These are phyloP conservation scores for Tortrix viridana DNA, from an alignment of 2,888 invertebrate genomes.

Conservation along the genomic window DNA sequence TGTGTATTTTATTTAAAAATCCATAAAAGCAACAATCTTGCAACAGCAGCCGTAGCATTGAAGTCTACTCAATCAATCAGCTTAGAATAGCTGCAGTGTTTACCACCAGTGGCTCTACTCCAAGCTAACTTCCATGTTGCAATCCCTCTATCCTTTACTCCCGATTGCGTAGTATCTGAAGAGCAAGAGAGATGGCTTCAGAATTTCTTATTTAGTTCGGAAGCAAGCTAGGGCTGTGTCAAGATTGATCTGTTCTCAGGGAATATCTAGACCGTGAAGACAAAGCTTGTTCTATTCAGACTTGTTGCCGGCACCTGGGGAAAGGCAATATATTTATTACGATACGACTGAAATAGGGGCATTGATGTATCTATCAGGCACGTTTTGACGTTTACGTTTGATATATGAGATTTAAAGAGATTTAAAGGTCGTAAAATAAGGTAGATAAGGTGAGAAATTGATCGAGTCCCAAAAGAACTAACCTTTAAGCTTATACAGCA, in stretches of 20 bases:
- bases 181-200: no score
- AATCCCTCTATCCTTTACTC: no score
- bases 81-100: constrained; percentile 54
- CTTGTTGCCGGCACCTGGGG: constrained; percentile 7
- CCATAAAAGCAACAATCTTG: not conserved
- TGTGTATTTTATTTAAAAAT: not conserved
- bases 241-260: constrained; percentile 60
- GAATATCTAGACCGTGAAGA: constrained; percentile 48
- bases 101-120: constrained; percentile 40
- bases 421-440: no score
- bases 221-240: constrained; percentile 45
- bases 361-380: not conserved
- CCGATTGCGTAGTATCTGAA: no score
- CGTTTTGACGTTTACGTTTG: no score
- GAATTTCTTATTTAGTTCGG: no score
- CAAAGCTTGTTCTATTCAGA: constrained; percentile 8
- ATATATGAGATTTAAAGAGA: no score
- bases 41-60: constrained; percentile 24
- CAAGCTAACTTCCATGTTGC: no score
- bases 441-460: no score
- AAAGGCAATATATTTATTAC: constrained; percentile 10
- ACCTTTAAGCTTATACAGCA: no score
- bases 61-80: constrained; percentile 54
- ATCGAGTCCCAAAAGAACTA: no score
- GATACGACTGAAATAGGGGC: not conserved